Evolutionary conservation across 2,113 vertebrate species (phyloP).

Genomic region (Morone chrysops): DNA sequence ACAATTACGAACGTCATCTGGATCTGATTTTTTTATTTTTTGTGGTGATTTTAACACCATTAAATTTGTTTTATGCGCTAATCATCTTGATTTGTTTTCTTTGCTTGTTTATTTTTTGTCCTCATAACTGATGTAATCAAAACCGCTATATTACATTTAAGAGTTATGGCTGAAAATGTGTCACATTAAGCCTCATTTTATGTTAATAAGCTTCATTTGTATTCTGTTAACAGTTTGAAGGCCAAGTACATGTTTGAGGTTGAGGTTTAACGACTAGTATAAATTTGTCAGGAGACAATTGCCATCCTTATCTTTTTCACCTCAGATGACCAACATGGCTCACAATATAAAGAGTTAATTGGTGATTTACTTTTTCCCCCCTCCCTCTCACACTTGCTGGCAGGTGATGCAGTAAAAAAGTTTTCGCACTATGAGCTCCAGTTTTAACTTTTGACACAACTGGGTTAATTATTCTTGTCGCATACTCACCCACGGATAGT

Average conservation of each 20-base stretch:
- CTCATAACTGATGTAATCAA: background rate
- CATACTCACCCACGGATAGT: too few relatives aligned
- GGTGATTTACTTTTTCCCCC: too few relatives aligned
- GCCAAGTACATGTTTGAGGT: background rate
- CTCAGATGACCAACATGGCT: background rate
- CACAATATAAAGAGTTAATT: background rate
- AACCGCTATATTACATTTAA: background rate
- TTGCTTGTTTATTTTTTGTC: background rate
- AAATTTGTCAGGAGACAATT: background rate
- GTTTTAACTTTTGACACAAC: too few relatives aligned
- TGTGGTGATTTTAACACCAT: background rate
- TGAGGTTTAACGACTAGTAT: background rate
- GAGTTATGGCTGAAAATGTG: background rate
- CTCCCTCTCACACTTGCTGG: too few relatives aligned
- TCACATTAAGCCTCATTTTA: background rate
- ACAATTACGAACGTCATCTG: background rate
- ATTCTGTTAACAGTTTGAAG: background rate
- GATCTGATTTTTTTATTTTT: background rate
- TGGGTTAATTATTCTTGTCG: too few relatives aligned
- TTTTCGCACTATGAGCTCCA: too few relatives aligned
- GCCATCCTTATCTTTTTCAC: background rate
- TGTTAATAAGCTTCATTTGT: slow-evolving; percentile 20
- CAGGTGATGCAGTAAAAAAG: background rate
- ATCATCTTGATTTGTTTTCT: background rate
- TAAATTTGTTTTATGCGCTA: background rate